Conservation (phyloP, 2,888 invertebrate species). For the Drosophila diplacantha region DNA sequence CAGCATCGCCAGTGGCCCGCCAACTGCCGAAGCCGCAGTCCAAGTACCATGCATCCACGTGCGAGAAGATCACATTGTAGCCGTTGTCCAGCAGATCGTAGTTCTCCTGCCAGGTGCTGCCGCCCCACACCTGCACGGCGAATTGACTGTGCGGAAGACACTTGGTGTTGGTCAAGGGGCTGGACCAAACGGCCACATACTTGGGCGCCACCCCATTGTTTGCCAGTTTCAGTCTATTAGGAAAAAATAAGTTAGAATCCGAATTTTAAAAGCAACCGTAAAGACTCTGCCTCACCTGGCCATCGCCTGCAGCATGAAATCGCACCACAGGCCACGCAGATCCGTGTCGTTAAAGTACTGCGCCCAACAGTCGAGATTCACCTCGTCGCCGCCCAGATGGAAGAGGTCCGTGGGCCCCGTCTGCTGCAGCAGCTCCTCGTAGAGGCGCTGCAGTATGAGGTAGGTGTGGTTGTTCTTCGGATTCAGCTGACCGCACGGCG, state of each 20-base stretch:
- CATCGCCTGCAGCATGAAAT: constrained; percentile 84
- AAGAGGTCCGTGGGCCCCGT: constrained; percentile 88
- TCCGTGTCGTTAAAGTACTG: constrained; percentile 86
- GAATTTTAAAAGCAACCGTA: not conserved
- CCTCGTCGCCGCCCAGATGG: constrained; percentile 85
- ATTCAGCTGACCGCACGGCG: constrained; percentile 91
- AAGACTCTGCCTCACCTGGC: constrained; percentile 71
- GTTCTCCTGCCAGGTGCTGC: constrained; percentile 89
- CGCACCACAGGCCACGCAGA: constrained; percentile 87
- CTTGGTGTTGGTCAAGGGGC: constrained; percentile 85
- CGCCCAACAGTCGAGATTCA: constrained; percentile 89
- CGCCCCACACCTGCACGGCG: constrained; percentile 89
- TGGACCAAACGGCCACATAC: constrained; percentile 85
- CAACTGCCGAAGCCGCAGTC: constrained; percentile 93
- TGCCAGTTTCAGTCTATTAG: constrained; percentile 74
- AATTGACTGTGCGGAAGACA: constrained; percentile 81
- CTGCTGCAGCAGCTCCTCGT: constrained; percentile 85
- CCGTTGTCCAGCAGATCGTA: constrained; percentile 87
- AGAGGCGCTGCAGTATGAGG: constrained; percentile 84
- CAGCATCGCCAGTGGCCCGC: constrained; percentile 87
- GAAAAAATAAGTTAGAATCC: too few relatives aligned
- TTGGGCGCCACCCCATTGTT: constrained; percentile 75
- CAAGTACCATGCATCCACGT: constrained; percentile 92
- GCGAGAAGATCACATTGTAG: constrained; percentile 87
- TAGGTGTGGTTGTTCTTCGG: constrained; percentile 89